Evolutionary conservation across 2,113 vertebrate species (phyloP), one percentile per base, ranked within the genome.

Genomic region (Vimba vimba): DNA sequence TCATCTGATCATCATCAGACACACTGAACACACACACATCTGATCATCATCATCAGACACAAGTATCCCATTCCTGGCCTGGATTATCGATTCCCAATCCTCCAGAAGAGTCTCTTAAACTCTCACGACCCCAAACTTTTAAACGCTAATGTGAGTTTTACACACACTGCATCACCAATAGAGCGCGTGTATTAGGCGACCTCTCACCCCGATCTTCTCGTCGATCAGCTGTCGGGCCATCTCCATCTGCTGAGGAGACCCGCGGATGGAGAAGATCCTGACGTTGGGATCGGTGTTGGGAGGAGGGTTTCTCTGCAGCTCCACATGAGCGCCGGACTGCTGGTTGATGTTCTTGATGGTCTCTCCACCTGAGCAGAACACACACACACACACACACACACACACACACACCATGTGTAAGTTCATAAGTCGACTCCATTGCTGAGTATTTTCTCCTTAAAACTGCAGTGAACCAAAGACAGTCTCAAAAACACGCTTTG

Each of bases 301-400:
- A 9, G 98, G 98, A 0, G 98, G 98, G 89, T 98, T 99, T 88
- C 98, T 95, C 95, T 99, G 97, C 0, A 99, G 96, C 94, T 99
- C 98, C 92, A 99, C 97, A 0, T 99, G 97, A 0, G 98, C 97
- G n/a, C 98, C 97, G 0, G 98, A 99, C 91, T 99, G 98, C 93
- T 99, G 97, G 87, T 99, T 99, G 92, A 99, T 99, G 94, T 95
- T 98, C 91, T 99, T 99, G 93, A 99, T 99, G 92, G 96, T 99
- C 92, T 99, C 98, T 2, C 98, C 98, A 86, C 98, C 98, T 99
- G 91, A 7, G 87, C 19, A 64, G 2, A 66, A 85, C 57, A 50
- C 21, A 60, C 0, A 62, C 89, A 91, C 90, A 87, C 87, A 33
- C 33, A 33, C 33, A 3, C 2, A n/a, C n/a, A 33, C 30, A 33